Evolutionary conservation across 2,888 invertebrate species (phyloP).

Genomic region (Andrena minutula): DNA sequence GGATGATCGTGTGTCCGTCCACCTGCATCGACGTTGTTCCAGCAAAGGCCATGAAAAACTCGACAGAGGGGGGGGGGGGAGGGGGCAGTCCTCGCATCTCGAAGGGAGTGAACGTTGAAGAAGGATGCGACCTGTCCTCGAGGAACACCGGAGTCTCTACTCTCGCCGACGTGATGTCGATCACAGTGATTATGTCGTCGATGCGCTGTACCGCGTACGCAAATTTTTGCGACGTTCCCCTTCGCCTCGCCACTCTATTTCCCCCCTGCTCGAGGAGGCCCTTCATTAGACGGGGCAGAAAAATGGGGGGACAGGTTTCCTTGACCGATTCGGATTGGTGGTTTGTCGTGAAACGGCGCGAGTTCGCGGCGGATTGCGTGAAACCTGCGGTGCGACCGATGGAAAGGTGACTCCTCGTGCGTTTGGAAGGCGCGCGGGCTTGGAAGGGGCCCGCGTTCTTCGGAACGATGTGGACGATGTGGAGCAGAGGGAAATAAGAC

Average conservation of each 20-base stretch:
- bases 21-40: conserved; percentile 53
- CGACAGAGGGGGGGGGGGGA: background rate
- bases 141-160: conserved; percentile 68
- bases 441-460: conserved; percentile 19
- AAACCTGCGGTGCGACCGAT: too few species aligned
- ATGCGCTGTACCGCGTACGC: conserved; percentile 74
- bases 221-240: conserved; percentile 42
- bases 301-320: conserved; percentile 22
- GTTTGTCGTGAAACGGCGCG: conserved; percentile 1
- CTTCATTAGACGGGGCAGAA: conserved; percentile 36
- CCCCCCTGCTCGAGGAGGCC: conserved; percentile 25
- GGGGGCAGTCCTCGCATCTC: background rate
- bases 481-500: conserved; percentile 46
- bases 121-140: conserved; percentile 57
- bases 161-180: conserved; percentile 75
- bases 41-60: conserved; percentile 54
- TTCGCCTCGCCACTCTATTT: conserved; percentile 49
- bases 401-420: background rate
- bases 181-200: conserved; percentile 80
- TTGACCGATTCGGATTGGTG: conserved; percentile 24
- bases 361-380: background rate
- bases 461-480: conserved; percentile 1
- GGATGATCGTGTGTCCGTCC: conserved; percentile 52
- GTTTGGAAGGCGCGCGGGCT: background rate
- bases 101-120: conserved; percentile 36